These are phyloP conservation scores for Platyscapa corneri DNA, from an alignment of 1,140 invertebrate genomes.

Conservation along the genomic window DNA sequence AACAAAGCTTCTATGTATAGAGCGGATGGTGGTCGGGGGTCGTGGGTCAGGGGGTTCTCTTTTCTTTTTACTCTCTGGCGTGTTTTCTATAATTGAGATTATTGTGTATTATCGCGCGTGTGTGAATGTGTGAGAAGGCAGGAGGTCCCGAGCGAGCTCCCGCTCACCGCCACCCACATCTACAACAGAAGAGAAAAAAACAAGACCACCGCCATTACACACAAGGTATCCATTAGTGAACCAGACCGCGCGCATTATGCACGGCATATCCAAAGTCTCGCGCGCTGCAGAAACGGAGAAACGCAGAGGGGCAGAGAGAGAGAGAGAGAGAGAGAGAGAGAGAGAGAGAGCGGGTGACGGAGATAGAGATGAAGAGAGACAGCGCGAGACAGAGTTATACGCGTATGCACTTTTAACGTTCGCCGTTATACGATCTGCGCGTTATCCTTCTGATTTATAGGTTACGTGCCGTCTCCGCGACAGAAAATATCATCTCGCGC, in stretches of 20 bases:
- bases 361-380: neutral
- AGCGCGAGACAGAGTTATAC: neutral
- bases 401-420: slow-evolving; percentile 36
- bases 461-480: slow-evolving; percentile 51
- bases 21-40: slow-evolving; percentile 23
- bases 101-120: slow-evolving; percentile 24
- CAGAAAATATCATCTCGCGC: slow-evolving; percentile 50
- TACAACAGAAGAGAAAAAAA: slow-evolving; percentile 75
- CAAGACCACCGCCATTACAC: slow-evolving; percentile 76
- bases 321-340: neutral
- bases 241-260: slow-evolving; percentile 19
- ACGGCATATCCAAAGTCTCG: slow-evolving; percentile 5
- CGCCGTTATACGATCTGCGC: slow-evolving; percentile 54
- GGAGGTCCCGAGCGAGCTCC: slow-evolving; percentile 74
- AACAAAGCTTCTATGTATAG: slow-evolving; percentile 25
- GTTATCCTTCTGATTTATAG: slow-evolving; percentile 70
- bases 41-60: neutral
- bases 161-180: slow-evolving; percentile 77
- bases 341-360: neutral
- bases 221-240: slow-evolving; percentile 73
- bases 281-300: neutral
- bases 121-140: slow-evolving; percentile 58
- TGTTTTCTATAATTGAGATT: slow-evolving; percentile 3
- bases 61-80: slow-evolving; percentile 10
- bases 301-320: neutral